Evolutionary conservation across 2,888 invertebrate species (phyloP), one percentile per base, ranked within the genome.

Genomic region (Alcis repandata): DNA sequence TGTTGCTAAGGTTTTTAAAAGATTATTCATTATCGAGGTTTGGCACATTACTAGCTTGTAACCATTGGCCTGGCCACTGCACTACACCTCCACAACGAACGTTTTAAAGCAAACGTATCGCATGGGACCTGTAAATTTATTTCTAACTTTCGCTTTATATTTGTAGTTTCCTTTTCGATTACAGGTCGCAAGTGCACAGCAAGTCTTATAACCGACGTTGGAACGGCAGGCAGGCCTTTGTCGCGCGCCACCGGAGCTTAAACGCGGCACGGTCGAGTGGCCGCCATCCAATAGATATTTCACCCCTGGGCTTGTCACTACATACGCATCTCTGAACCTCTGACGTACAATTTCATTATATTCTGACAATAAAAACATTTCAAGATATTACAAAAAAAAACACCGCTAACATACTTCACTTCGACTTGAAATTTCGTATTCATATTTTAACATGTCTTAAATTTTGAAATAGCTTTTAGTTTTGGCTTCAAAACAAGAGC

Each of bases 251-350:
- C 38, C 68, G 73, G 57, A 65, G 71, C 71, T 70, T 70, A 70
- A 71, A 72, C 69, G 70, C 53, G 52, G 22, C 69, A 67, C 73
- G 74, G 73, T 68, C 69, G 72, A 73, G 58, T 64, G 71, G 41
- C 48, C 59, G 57, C 69, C 57, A 71, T 69, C 73, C 71, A 73
- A 73, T 74, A 71, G 73, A 73, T 73, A 73, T 73, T 70, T 69
- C 63, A 74, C 52, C 67, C 61, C 38, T 20, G 53, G 59, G 56
- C 62, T 48, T 63, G 56, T 62, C 59, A 62, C 68, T 46, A 46
- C 46, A 57, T 48, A 46, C 46, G 32, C 36, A 13, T 32, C 52
- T 38, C 48, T 33, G 49, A 22, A 40, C 49, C 43, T 33, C 15
- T 38, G 22, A 46, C 15, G 27, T 38, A 46, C 8, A 49, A 7